Conservation (phyloP, 2,888 invertebrate genomes). For the Calliphora vomitoria region DNA sequence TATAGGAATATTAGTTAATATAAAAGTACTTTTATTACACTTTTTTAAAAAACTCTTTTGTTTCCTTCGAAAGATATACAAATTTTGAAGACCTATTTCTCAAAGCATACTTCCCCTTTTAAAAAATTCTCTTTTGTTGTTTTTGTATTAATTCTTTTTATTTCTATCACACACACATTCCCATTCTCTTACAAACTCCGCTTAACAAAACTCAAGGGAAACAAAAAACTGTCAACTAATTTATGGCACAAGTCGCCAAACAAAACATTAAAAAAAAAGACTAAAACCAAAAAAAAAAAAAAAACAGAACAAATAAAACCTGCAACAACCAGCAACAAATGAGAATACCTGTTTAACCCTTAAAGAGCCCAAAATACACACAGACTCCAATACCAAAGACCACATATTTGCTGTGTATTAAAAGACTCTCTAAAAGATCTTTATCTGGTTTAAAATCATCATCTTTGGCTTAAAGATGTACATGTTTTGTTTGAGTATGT, state of each 20-base stretch:
- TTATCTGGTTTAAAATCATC: constrained; percentile 51
- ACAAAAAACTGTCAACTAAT: constrained; percentile 80
- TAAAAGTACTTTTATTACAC: no score
- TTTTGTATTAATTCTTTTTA: not conserved
- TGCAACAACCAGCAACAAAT: constrained; percentile 62
- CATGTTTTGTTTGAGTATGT: not conserved
- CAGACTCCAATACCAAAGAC: not conserved
- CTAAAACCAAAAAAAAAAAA: constrained; percentile 21
- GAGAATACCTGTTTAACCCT: constrained; percentile 73
- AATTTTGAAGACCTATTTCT: no score
- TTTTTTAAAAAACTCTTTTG: no score
- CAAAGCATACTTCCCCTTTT: no score
- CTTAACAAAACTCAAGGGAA: constrained; percentile 52
- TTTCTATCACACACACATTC: not conserved
- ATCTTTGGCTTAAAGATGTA: constrained; percentile 1
- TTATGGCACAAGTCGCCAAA: constrained; percentile 83
- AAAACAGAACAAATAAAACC: constrained; percentile 72
- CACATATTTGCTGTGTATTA: constrained; percentile 36
- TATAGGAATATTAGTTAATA: no score
- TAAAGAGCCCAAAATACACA: constrained; percentile 57
- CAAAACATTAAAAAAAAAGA: constrained; percentile 81
- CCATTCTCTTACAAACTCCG: constrained; percentile 8
- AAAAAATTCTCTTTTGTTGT: not conserved
- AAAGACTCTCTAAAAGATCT: constrained; percentile 51
- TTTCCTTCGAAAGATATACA: no score